Evolutionary conservation across 1,140 invertebrate species (phyloP), one percentile per base, ranked within the genome.

Genomic region (Micrasema minimum): DNA sequence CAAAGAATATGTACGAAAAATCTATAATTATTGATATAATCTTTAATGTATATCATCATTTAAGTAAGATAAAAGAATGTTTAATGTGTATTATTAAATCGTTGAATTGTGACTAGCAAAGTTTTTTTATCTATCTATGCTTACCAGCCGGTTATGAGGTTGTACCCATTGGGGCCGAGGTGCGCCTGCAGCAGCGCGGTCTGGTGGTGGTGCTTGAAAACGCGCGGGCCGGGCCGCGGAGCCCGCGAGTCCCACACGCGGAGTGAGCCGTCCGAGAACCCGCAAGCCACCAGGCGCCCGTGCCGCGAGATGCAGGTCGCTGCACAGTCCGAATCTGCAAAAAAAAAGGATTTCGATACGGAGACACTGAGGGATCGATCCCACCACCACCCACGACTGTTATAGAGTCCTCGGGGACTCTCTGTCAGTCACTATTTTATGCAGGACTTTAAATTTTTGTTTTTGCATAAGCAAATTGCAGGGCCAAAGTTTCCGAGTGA

Each of bases 231-330:
- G 46, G 71, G 31, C 18, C 45, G 61, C 31, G 57, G 64, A 20
- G 69, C 37, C 11, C 69, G 77, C 75, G 78, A 76, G 78, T 83
- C 81, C 86, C 86, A 87, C 3, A 82, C 80, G 20, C 86, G 80
- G 69, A 86, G 80, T 9, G 80, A 75, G 11, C 86, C 85, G 78
- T 87, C 85, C 0, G 79, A 81, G 77, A 87, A 84, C 6, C 85
- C 86, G 38, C 77, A 80, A 57, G 84, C 66, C 66, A 83, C 74
- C 67, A 72, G 43, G 64, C 43, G 46, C 45, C 61, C 65, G 22
- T 31, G 37, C 4, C 87, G 59, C 3, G 73, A 75, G 6, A 75
- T 67, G 31, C 69, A 69, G 1, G 70, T 66, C 5, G 71, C 70
- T 2, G 67, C 66, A 62, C 69, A 75, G 46, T 75, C 73, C 7